phyloP scores from a whole-genome alignment of 2,113 vertebrate genomes.

The Callospermophilus lateralis region DNA sequence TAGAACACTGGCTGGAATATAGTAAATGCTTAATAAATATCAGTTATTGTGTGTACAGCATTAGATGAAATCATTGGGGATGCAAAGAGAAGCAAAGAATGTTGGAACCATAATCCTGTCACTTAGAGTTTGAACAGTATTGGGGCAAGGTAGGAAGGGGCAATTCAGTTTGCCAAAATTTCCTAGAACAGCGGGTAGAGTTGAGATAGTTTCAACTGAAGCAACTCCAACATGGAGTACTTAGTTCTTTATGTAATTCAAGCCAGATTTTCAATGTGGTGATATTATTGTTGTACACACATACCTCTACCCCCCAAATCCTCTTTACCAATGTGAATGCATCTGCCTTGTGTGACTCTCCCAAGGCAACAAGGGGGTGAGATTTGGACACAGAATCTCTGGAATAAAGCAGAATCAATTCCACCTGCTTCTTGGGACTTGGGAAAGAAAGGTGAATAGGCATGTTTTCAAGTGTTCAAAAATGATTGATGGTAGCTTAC shows the following conservation, averaged over 20 bases:
- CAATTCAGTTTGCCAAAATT: neutral
- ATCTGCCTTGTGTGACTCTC: neutral
- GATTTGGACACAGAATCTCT: neutral
- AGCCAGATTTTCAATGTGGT: neutral
- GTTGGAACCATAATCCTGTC: neutral
- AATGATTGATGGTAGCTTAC: neutral
- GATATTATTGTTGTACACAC: neutral
- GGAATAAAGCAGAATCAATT: neutral
- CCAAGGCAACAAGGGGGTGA: neutral
- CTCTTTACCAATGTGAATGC: neutral
- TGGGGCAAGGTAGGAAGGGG: neutral
- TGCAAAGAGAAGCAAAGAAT: neutral
- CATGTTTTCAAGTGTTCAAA: neutral
- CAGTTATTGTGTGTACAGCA: neutral
- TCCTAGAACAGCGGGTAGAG: neutral
- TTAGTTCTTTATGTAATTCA: neutral
- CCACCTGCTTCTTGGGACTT: neutral
- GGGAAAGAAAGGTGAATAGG: neutral
- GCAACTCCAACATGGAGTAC: neutral
- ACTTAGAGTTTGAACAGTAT: neutral
- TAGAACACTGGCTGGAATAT: neutral
- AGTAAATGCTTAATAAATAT: neutral
- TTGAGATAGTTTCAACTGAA: neutral
- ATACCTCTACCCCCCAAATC: neutral
- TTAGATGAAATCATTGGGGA: neutral